Conservation (phyloP, 2,797 vertebrate genomes). For the Gouania willdenowi region DNA sequence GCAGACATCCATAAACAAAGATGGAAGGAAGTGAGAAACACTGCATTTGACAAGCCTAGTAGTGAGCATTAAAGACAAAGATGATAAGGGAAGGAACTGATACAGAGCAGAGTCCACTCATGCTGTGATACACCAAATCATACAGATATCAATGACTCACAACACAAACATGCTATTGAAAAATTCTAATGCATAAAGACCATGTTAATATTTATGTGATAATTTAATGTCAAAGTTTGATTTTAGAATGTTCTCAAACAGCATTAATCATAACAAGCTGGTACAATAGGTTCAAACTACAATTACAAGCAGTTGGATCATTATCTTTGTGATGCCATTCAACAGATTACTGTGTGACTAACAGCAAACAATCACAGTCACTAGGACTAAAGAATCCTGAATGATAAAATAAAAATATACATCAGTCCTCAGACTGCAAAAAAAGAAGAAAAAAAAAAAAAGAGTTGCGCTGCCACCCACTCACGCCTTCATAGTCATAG, state of each 20-base stretch:
- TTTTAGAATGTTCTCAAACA: too few species aligned
- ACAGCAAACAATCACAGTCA: too few species aligned
- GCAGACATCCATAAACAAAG: slow-evolving; percentile 4
- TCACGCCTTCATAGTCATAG: slow-evolving; percentile 36
- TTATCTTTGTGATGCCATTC: not conserved
- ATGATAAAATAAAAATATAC: too few species aligned
- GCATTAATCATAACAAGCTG: too few species aligned
- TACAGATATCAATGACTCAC: not conserved
- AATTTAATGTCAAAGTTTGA: too few species aligned
- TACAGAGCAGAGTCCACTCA: not conserved
- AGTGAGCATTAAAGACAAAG: not conserved
- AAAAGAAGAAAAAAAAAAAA: slow-evolving; percentile 25
- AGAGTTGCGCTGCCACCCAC: too few species aligned
- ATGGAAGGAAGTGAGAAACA: slow-evolving; percentile 15
- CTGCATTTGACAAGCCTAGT: not conserved
- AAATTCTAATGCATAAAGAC: too few species aligned
- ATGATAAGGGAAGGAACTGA: not conserved
- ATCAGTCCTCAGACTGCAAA: slow-evolving; percentile 10
- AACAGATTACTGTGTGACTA: too few species aligned
- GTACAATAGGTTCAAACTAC: too few species aligned
- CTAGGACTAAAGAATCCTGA: too few species aligned
- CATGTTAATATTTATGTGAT: too few species aligned
- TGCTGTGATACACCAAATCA: not conserved
- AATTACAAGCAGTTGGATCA: not conserved
- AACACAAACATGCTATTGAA: not conserved